Base-by-base conservation (phyloP, 1,140 invertebrate genomes). In the Lordiphosa mommai region DNA sequence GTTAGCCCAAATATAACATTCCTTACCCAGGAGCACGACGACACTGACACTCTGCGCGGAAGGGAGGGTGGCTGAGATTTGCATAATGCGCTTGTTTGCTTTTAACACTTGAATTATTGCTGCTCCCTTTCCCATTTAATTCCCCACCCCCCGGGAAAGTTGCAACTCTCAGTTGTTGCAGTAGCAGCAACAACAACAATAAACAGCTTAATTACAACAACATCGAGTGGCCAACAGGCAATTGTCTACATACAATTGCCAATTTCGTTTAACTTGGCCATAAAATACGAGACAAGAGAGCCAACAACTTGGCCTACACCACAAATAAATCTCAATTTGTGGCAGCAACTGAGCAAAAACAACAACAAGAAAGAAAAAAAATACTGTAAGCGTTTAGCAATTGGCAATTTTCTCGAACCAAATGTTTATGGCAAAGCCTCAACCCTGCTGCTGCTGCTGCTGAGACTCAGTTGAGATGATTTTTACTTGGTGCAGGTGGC, bases 61-160 rank as follows among this genome's bases (percentile, higher is more conserved):
- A 4, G 7, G 40, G 20, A 12, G 3, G 8, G 20, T 17, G 20
- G 40, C n/a, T 23, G 34, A 34, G 57, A 71, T 74, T 71, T 74
- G 67, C 71, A 74, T 73, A 74, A 74, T 51, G 41, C 29, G 43
- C 13, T 48, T 20, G 53, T 67, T 67, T 50, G 48, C 48, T 70
- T 70, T 73, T 63, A 66, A 73, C 67, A 73, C 71, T 73, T 61
- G 66, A 73, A 60, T 71, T 73, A 70, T 73, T 61, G 67, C 27
- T 17, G 12, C 27, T 43, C n/a, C n/a, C 3, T 17, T 7, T 3
- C 20, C 17, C 17, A 27, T 17, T 27, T 6, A 14, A 36, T 34
- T 32, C 34, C 32, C 32, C 10, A 5, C 10, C 10, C 34, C 10
- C 6, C 16, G 23, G 38, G 14, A 12, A 41, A 43, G 40, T 23